phyloP scores from a whole-genome alignment of 2,888 invertebrate species.

The Sceliomorpha sp. region DNA sequence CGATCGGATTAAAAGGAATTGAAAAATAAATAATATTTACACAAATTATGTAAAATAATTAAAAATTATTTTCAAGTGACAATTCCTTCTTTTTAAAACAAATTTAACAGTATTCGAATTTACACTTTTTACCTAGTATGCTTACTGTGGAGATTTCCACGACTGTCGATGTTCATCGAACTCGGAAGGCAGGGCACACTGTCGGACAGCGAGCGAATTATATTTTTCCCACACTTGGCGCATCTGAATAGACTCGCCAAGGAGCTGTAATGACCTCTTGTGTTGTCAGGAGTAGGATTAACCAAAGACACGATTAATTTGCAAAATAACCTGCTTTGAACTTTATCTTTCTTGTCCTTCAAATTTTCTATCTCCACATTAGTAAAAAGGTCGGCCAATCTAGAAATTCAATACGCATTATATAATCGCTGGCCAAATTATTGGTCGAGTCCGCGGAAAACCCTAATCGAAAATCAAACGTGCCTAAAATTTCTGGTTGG shows the following conservation, averaged over 20 bases:
- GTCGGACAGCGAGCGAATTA: conserved; percentile 86
- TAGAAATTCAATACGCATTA: too few species aligned
- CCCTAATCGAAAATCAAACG: conserved; percentile 22
- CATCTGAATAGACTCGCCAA: conserved; percentile 90
- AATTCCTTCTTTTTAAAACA: too few species aligned
- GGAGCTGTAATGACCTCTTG: conserved; percentile 90
- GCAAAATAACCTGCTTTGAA: conserved; percentile 91
- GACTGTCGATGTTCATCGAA: conserved; percentile 87
- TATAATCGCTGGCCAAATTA: too few species aligned
- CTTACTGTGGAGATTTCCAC: conserved; percentile 87
- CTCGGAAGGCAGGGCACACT: conserved; percentile 87
- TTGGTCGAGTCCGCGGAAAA: too few species aligned
- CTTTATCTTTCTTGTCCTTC: conserved; percentile 93
- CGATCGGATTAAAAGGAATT: too few species aligned
- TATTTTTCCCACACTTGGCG: conserved; percentile 87
- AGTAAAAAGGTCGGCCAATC: conserved; percentile 92
- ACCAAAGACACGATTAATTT: conserved; percentile 90
- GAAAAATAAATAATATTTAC: too few species aligned
- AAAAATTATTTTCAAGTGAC: too few species aligned
- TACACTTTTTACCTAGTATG: conserved; percentile 86
- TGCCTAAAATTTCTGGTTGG: conserved; percentile 12
- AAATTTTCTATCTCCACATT: conserved; percentile 92
- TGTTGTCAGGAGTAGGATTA: conserved; percentile 88
- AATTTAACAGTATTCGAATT: too few species aligned
- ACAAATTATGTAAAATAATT: too few species aligned